Conservation (phyloP, 2,797 vertebrate species). For the Onychomys leucogaster region DNA sequence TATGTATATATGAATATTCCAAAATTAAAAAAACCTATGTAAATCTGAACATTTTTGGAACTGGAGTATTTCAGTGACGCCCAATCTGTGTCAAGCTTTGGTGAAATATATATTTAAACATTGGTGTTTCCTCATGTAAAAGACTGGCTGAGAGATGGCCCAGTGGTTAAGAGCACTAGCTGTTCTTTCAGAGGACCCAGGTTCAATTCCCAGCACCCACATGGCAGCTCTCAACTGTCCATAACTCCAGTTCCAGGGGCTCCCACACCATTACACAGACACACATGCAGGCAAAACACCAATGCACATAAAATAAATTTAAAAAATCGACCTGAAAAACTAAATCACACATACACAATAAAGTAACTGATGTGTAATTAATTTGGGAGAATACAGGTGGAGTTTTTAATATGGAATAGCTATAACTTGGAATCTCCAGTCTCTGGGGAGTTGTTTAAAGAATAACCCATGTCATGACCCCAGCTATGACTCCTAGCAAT, state of each 20-base stretch:
- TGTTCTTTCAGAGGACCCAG: not conserved
- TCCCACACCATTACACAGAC: not conserved
- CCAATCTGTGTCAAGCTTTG: not conserved
- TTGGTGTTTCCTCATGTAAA: not conserved
- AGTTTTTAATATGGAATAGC: not conserved
- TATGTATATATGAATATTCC: not conserved
- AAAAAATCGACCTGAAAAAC: not conserved
- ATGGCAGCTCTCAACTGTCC: not conserved
- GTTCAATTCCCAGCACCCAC: not conserved
- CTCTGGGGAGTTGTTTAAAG: not conserved
- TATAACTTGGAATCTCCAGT: not conserved
- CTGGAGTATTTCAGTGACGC: not conserved
- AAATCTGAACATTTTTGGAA: not conserved
- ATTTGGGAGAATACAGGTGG: not conserved
- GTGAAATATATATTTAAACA: not conserved
- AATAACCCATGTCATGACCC: not conserved
- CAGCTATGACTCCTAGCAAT: no score
- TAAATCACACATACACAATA: not conserved
- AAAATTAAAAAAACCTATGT: not conserved
- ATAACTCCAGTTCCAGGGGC: not conserved
- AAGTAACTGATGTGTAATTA: not conserved
- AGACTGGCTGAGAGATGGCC: not conserved
- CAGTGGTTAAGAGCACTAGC: not conserved
- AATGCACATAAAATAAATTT: not conserved
- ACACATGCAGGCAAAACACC: not conserved